Evolutionary conservation across 2,888 invertebrate species (phyloP).

Genomic region (Rhagium mordax): DNA sequence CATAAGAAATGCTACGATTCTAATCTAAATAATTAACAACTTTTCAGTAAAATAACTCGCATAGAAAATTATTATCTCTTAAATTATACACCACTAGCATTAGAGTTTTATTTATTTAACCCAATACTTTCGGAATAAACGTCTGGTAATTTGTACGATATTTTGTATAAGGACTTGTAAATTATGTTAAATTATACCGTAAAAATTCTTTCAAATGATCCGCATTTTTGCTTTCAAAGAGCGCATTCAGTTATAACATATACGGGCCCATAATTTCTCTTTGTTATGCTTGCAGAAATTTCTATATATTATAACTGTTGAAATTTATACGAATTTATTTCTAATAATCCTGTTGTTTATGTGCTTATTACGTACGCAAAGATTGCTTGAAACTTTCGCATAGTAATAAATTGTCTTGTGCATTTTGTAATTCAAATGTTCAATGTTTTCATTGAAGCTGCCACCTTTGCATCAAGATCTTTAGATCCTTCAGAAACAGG

Average conservation of each 20-base stretch:
- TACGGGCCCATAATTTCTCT: slow-evolving; percentile 26
- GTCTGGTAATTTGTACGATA: background rate
- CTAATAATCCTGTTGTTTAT: slow-evolving; percentile 32
- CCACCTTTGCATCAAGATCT: background rate
- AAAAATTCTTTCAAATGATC: background rate
- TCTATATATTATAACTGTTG: slow-evolving; percentile 16
- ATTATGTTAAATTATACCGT: background rate
- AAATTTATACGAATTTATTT: slow-evolving; percentile 29
- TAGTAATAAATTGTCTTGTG: slow-evolving; percentile 18
- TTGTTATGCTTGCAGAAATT: slow-evolving; percentile 27
- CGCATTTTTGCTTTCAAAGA: slow-evolving; percentile 19
- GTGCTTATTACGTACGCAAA: slow-evolving; percentile 26
- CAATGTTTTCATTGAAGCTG: background rate
- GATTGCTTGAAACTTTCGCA: slow-evolving; percentile 5
- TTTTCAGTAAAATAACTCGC: background rate
- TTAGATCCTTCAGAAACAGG: background rate
- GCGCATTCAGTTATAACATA: slow-evolving; percentile 18
- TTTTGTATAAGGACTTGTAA: background rate
- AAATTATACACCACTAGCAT: background rate
- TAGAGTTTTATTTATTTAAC: background rate
- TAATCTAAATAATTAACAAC: slow-evolving; percentile 17
- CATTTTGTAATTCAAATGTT: slow-evolving; percentile 21
- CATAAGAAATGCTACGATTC: slow-evolving; percentile 7
- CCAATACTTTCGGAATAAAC: background rate
- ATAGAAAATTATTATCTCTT: slow-evolving; percentile 11